Evolutionary conservation across 2,113 vertebrate species (phyloP).

Genomic region (Rhodinocichla rosea): DNA sequence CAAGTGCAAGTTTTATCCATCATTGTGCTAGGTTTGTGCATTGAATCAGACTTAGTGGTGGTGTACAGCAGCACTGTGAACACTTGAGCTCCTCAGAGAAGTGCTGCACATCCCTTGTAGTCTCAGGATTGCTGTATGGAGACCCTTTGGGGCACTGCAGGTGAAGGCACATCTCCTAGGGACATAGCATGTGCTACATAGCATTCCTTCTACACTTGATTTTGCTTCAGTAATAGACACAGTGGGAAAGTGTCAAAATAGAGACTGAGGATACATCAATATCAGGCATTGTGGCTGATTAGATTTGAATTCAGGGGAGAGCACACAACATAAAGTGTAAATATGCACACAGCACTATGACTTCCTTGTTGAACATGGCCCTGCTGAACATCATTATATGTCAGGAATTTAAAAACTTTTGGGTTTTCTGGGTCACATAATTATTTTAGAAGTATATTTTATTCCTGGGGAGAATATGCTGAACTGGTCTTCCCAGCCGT

Average conservation of each 20-base stretch:
- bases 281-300: background rate
- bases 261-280: background rate
- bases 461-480: background rate
- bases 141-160: background rate
- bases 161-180: background rate
- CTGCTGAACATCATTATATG: background rate
- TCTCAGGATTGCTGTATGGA: background rate
- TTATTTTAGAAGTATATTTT: background rate
- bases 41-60: background rate
- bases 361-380: background rate
- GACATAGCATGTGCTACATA: background rate
- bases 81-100: background rate
- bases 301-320: background rate
- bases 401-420: background rate
- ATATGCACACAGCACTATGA: no score
- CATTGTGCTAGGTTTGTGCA: fast-evolving
- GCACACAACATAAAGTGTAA: background rate
- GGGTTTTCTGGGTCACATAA: background rate
- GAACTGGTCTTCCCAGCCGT: background rate
- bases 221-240: background rate
- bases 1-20: background rate
- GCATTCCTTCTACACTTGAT: background rate
- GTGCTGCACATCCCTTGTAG: background rate
- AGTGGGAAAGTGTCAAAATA: background rate
- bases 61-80: background rate